Evolutionary conservation across 2,113 vertebrate species (phyloP).

Genomic region (Gadus macrocephalus): DNA sequence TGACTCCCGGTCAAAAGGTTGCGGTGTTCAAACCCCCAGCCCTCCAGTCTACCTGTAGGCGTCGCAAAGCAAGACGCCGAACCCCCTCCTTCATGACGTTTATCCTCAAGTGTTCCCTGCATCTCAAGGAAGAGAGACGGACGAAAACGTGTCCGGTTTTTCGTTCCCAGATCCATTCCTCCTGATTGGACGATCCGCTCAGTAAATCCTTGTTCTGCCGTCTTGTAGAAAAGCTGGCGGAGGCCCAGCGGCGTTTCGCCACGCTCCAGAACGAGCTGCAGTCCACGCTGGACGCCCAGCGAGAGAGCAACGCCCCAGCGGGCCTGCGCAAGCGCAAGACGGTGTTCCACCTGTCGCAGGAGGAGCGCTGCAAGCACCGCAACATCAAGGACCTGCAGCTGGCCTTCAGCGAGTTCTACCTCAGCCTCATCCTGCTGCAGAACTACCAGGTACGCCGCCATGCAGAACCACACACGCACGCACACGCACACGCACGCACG

Average conservation of each 20-base stretch:
- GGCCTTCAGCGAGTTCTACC: constrained; percentile 99
- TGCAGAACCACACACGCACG: neutral
- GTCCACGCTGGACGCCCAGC: constrained; percentile 90
- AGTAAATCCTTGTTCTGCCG: neutral
- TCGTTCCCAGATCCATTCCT: neutral
- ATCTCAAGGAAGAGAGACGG: too few species aligned
- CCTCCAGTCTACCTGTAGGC: too few species aligned
- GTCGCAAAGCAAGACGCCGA: too few species aligned
- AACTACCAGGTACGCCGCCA: constrained; percentile 87
- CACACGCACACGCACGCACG: neutral
- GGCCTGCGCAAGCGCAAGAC: constrained; percentile 85
- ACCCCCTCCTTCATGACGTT: too few species aligned
- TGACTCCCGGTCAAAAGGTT: too few species aligned
- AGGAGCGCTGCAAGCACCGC: constrained; percentile 93
- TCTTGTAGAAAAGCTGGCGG: constrained; percentile 88
- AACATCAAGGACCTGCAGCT: constrained; percentile 97
- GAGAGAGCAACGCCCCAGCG: constrained; percentile 78
- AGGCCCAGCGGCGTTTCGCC: constrained; percentile 90
- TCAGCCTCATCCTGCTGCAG: constrained; percentile 98
- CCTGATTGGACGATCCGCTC: too few species aligned
- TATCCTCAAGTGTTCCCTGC: too few species aligned
- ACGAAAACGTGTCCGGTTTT: neutral
- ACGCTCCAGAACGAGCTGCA: constrained; percentile 96
- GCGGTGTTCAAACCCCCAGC: too few species aligned
- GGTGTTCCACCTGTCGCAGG: constrained; percentile 90